Evolutionary conservation across 2,113 vertebrate species (phyloP), one percentile per base, ranked within the genome.

Genomic region (Oncorhynchus keta): DNA sequence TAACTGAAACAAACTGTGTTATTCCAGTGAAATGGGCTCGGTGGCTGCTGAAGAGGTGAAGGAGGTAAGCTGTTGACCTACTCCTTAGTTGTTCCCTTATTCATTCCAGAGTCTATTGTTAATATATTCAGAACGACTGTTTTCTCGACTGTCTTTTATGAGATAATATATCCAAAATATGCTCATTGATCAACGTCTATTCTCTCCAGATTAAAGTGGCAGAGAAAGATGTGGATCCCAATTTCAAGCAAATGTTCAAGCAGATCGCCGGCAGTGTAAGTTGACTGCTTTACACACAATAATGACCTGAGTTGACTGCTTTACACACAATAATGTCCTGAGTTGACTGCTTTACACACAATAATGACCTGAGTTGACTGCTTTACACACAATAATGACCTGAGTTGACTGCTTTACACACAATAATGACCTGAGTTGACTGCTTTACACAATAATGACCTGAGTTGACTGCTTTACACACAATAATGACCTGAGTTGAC

Each of bases 201-300:
- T 55, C 76, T 81, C 65, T 81, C 65, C 79, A 96, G 95, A 90
- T 90, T 9, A 82, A 79, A 0, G 77, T 93, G 0, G 3, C 66
- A 9, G 87, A 90, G 3, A 62, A 83, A 32, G 89, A 90, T 2
- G 74, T 87, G 81, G 91, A 94, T 0, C 80, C 83, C 4, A 89
- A 92, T 74, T 93, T 96, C 87, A 90, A 84, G 88, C 87, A 30
- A 55, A 92, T 95, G 26, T 94, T 94, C 48, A 81, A 91, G 69
- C 92, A 92, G 66, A 84, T 94, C 55, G 86, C 90, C 24, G 95
- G 93, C 87, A 90, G 93, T 73, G 95, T 96, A 89, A 24, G 66
- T 35, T 68, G 7, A 3, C 5, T 68, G 32, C 1, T 32, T 32
- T 32, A 5, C 32, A 5, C 0, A 32, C 32, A 32, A 32, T 5